Conservation (phyloP, 2,113 vertebrate species). For the Pygoscelis adeliae region DNA sequence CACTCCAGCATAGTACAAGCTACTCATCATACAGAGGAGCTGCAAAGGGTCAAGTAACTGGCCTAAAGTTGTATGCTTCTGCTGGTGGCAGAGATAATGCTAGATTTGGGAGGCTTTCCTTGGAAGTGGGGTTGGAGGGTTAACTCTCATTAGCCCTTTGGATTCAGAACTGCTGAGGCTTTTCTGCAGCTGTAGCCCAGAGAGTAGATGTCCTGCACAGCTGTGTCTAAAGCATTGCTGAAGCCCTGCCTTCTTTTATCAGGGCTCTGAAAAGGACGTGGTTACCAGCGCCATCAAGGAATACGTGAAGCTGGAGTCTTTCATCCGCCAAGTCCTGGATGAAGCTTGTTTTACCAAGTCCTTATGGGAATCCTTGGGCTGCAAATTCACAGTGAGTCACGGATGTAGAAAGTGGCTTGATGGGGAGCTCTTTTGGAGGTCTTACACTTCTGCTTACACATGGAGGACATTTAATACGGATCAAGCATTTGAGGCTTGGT, state of each 20-base stretch:
- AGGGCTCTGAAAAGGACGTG: not conserved
- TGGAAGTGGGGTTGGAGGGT: not conserved
- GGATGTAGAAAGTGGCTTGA: not conserved
- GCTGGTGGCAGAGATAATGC: not conserved
- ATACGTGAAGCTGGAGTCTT: constrained; percentile 65
- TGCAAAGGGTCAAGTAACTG: not conserved
- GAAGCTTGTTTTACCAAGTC: constrained; percentile 70
- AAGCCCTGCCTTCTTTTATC: not conserved
- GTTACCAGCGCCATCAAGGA: not conserved
- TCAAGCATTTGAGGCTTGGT: not conserved
- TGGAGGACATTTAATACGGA: not conserved
- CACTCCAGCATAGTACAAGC: not conserved
- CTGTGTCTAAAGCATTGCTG: not conserved
- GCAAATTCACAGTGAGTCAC: constrained; percentile 62
- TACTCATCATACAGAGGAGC: not conserved
- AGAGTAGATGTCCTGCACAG: not conserved
- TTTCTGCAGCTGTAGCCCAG: not conserved
- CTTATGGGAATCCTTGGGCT: constrained; percentile 69
- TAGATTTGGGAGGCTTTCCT: not conserved
- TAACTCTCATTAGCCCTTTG: not conserved
- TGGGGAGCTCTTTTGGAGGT: not conserved
- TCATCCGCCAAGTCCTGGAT: constrained; percentile 69
- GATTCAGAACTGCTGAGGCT: not conserved
- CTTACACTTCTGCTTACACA: not conserved
- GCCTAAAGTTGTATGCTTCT: not conserved